Percentiles rank a stretch among this genome's conserved stretches.
phyloP scores from a whole-genome alignment of 2,888 invertebrate genomes.

The Rambutsinella grinnellia region DNA sequence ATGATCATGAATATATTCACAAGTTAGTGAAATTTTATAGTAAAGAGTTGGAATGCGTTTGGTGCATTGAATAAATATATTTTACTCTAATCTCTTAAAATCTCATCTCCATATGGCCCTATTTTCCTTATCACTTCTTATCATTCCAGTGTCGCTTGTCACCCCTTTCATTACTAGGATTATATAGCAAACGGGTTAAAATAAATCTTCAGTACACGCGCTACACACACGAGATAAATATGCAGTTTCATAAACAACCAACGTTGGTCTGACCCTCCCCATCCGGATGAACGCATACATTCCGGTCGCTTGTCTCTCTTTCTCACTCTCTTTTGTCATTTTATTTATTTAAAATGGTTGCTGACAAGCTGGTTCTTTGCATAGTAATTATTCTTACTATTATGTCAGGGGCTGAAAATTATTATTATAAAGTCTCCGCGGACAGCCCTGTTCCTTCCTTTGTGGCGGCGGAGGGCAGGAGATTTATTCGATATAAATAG shows the following conservation, averaged over 20 bases:
- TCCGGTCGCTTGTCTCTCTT: slow-evolving; percentile 18
- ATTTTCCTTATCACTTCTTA: slow-evolving; percentile 4
- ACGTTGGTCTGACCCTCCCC: slow-evolving; percentile 35
- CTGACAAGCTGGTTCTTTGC: slow-evolving; percentile 44
- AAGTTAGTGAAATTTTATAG: no score
- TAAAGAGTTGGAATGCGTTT: no score
- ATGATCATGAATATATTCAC: no score
- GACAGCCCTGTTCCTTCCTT: background rate
- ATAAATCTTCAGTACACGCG: slow-evolving; percentile 16
- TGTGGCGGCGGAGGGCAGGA: background rate
- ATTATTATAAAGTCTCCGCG: slow-evolving; percentile 12
- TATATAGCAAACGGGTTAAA: no score
- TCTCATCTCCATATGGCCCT: slow-evolving; percentile 17
- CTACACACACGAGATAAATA: no score
- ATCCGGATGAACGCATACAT: slow-evolving; percentile 30
- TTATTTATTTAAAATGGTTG: slow-evolving; percentile 33
- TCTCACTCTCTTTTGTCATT: slow-evolving; percentile 18
- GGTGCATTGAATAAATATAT: no score
- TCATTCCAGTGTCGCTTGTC: slow-evolving; percentile 36
- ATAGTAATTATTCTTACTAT: slow-evolving; percentile 43
- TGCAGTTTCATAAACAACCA: no score
- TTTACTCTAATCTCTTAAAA: slow-evolving; percentile 25
- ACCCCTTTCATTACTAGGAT: no score
- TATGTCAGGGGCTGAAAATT: slow-evolving; percentile 31
- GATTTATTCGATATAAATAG: no score